Conservation (phyloP, 2,888 invertebrate genomes). For the Eristalis arbustorum region DNA sequence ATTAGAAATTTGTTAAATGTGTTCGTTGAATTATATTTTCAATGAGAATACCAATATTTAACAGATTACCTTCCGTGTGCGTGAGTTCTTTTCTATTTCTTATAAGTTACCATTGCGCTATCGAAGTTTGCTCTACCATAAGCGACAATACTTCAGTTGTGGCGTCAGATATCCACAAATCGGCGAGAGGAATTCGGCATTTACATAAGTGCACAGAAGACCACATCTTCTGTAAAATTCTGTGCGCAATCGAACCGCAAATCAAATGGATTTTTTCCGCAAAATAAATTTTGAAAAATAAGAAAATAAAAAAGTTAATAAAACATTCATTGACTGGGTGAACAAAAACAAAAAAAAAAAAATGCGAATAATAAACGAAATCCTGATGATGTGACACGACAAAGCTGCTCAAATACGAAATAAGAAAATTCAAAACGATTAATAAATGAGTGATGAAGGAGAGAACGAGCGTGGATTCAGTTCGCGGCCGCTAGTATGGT, state of each 20-base stretch:
- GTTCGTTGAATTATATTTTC: neutral
- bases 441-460: no score
- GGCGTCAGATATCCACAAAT: constrained; percentile 32
- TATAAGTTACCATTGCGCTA: neutral
- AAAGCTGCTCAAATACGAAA: neutral
- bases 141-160: constrained; percentile 21
- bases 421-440: neutral
- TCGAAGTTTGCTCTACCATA: constrained; percentile 13
- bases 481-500: no score
- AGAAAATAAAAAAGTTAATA: constrained; percentile 15
- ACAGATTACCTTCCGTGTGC: constrained; percentile 23
- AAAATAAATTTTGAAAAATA: constrained; percentile 1
- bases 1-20: neutral
- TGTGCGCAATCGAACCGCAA: constrained; percentile 9
- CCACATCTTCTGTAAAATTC: constrained; percentile 35
- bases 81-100: neutral
- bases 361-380: neutral
- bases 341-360: neutral
- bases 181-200: constrained; percentile 37
- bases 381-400: neutral
- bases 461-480: no score
- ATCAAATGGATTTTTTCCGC: constrained; percentile 1
- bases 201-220: constrained; percentile 42
- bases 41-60: neutral
- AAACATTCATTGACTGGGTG: neutral